phyloP scores from a whole-genome alignment of 2,888 invertebrate species.

The Coremacera marginata region DNA sequence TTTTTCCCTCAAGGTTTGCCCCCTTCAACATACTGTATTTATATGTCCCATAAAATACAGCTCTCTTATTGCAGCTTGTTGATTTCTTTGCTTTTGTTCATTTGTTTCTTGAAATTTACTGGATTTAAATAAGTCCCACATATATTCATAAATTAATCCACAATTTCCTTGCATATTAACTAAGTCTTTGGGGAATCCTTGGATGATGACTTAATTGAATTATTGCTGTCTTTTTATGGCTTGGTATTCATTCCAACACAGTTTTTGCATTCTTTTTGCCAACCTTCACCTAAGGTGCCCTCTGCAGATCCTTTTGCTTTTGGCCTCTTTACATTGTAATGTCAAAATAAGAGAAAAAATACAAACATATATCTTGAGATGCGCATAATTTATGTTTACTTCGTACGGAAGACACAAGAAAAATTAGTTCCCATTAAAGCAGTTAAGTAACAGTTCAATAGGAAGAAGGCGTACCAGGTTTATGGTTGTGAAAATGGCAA shows the following conservation, averaged over 20 bases:
- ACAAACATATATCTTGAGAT: slow-evolving; percentile 1
- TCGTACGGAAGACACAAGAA: not conserved
- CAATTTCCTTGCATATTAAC: no score
- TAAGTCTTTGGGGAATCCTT: not conserved
- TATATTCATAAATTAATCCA: no score
- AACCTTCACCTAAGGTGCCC: not conserved
- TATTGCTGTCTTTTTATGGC: not conserved
- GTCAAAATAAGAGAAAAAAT: slow-evolving; percentile 4
- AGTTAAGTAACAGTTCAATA: no score
- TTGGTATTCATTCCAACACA: slow-evolving; percentile 1
- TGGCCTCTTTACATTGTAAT: not conserved
- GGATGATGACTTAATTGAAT: slow-evolving; percentile 14
- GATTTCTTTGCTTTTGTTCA: no score
- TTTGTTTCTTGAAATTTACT: no score
- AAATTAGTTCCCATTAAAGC: not conserved
- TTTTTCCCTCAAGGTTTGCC: no score
- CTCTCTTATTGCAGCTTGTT: no score
- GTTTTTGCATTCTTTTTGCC: not conserved
- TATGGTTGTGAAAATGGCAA: not conserved
- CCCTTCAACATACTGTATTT: no score
- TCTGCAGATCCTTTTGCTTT: not conserved
- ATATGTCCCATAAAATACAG: no score
- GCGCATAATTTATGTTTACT: not conserved
- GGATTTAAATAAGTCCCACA: no score
- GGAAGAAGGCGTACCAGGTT: not conserved